Evolutionary conservation across 2,888 invertebrate genomes (phyloP), one percentile per base, ranked within the genome.

Genomic region (Xestia c-nigrum): DNA sequence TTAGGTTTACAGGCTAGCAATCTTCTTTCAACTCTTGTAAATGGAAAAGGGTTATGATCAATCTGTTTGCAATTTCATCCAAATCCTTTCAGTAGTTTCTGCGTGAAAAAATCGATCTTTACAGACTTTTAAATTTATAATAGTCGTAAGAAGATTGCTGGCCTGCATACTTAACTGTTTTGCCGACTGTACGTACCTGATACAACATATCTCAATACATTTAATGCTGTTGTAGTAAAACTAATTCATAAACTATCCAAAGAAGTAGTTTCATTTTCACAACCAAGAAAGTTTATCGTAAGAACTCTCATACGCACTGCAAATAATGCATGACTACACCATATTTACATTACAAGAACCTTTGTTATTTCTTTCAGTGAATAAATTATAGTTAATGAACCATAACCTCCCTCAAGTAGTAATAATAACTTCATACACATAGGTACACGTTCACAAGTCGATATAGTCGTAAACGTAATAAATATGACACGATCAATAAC

Each of bases 341-440:
- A 65, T 55, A 40, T 76, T 75, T 59, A 43, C 76, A 76, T 64
- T 38, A 59, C 14, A 64, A 55, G 40, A 81, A 31, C 50, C 57
- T 50, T 57, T 77, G 52, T 82, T 61, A 10, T 61, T 79, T 50
- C 14, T 78, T 52, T 65, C 38, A 64, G 24, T 57, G 66, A 61
- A 84, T 79, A 50, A 43, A 52, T 79, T 38, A 79, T 63, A n/a
- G 7, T 19, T 31, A 84, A 84, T 68, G 61, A 80, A 84, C 81
- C 85, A 80, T 84, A 55, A 79, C 80, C 80, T 68, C n/a, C 14
- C 68, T 72, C 85, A 85, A 81, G 47, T 14, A 14, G 47, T 47
- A 72, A 57, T 52, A 43, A 61, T 52, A 55, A 72, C 59, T 70
- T 16, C 24, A 46, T 66, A 78, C 12, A 47, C 16, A n/a, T 31